Conservation (phyloP, 2,113 vertebrate species). For the Myotis brandtii region DNA sequence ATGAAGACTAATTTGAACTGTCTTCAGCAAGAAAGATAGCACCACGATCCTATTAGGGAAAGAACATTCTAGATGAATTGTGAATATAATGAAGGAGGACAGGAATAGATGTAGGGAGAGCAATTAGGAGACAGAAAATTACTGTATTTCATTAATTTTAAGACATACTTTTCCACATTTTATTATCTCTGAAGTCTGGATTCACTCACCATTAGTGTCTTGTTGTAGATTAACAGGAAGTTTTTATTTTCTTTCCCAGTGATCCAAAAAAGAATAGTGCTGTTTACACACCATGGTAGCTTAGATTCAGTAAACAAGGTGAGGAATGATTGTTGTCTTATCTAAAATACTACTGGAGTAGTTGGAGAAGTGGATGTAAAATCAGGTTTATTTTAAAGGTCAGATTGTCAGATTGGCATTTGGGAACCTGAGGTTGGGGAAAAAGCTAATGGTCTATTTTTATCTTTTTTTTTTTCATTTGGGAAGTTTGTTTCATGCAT, state of each 20-base stretch:
- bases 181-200: not conserved
- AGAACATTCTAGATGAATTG: not conserved
- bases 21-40: not conserved
- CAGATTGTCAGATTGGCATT: not conserved
- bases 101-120: not conserved
- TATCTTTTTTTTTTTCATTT: not conserved
- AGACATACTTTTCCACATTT: not conserved
- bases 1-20: not conserved
- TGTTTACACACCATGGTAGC: not conserved
- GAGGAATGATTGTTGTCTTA: not conserved
- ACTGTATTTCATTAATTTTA: not conserved
- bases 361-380: not conserved
- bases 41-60: not conserved
- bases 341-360: not conserved
- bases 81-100: not conserved
- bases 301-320: not conserved
- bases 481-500: not conserved
- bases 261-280: not conserved
- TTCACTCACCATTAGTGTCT: not conserved
- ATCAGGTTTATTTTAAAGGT: not conserved
- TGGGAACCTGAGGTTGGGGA: not conserved
- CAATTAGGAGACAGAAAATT: not conserved
- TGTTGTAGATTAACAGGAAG: not conserved
- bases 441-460: constrained; percentile 1
- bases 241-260: constrained; percentile 18